Percentiles rank a stretch among this genome's conserved stretches.
Evolutionary conservation across 2,113 vertebrate species (phyloP).

Genomic region (Rynchops niger): DNA sequence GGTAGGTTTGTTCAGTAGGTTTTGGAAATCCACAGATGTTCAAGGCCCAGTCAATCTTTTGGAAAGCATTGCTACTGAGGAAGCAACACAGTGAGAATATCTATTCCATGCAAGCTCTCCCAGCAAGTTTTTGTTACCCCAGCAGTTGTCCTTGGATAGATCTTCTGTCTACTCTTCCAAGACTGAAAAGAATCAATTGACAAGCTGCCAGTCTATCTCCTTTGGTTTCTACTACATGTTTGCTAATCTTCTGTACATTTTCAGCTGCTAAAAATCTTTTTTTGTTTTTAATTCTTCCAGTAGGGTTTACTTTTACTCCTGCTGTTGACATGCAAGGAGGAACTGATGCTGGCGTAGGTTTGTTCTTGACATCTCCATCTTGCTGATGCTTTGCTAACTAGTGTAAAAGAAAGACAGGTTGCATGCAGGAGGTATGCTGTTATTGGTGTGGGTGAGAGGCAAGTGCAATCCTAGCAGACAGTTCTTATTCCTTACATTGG

Average conservation of each 20-base stretch:
- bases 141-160: not conserved
- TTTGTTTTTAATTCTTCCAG: not conserved
- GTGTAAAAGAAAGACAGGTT: not conserved
- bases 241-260: not conserved
- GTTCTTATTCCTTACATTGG: constrained; percentile 15
- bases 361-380: constrained; percentile 14
- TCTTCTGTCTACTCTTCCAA: not conserved
- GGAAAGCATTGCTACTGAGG: not conserved
- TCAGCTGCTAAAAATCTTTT: not conserved
- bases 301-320: not conserved
- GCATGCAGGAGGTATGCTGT: not conserved
- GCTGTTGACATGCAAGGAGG: not conserved
- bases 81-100: not conserved
- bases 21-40: constrained; percentile 1
- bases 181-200: not conserved
- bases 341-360: not conserved
- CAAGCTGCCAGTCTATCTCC: not conserved
- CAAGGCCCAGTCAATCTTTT: not conserved
- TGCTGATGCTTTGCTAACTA: not conserved
- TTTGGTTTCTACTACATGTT: not conserved
- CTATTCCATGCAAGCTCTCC: not conserved
- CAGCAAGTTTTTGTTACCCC: not conserved
- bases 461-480: constrained; percentile 5
- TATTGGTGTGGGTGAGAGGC: not conserved
- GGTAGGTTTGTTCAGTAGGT: not conserved